Evolutionary conservation across 2,888 invertebrate genomes (phyloP), one percentile per base, ranked within the genome.

Genomic region (Tricholauxania praeusta): DNA sequence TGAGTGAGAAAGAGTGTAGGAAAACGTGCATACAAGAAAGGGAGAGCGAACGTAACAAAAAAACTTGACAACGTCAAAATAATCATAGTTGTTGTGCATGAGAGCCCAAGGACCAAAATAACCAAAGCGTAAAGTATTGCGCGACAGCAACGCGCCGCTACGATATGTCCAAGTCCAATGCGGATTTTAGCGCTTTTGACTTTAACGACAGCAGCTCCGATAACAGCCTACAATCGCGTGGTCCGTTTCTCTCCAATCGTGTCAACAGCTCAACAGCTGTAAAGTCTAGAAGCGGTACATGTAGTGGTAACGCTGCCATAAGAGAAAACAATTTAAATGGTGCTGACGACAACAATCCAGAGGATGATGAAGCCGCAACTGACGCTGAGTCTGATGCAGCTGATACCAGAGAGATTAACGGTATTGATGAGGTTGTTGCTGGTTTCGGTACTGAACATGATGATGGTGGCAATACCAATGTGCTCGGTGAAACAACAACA

Each of bases 131-230:
- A 12, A n/a, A 53, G 19, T 8, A 53, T 17, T 17, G 19, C 17
- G 22, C n/a, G 32, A n/a, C 28, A n/a, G 53, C 14, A 53, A 55
- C 67, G 32, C 39, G 47, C 22, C n/a, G 65, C 76, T 14, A 74
- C 77, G 80, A 77, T 74, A 82, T 83, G 82, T 80, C 83, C 74
- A 83, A 83, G 78, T 78, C 82, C 77, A 81, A 81, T 72, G 79
- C 82, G 76, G 87, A 87, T 79, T 86, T 87, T 71, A 87, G 87
- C 80, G 87, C 87, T 74, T 87, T 86, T 81, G 87, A 87, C 79
- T 87, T 87, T 74, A 87, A 86, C 79, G 87, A 86, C 71, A 86
- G 81, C 77, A 77, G 85, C 77, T 87, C 87, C 74, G 86, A 87
- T 80, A 87, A 84, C 77, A 86, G 86, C 80, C 82, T 81, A 52